A percentile compares a stretch with the other conserved stretches of the same genome.
These are phyloP conservation scores for Smittia aterrima DNA, from an alignment of 2,888 invertebrate species.

Conservation along the genomic window DNA sequence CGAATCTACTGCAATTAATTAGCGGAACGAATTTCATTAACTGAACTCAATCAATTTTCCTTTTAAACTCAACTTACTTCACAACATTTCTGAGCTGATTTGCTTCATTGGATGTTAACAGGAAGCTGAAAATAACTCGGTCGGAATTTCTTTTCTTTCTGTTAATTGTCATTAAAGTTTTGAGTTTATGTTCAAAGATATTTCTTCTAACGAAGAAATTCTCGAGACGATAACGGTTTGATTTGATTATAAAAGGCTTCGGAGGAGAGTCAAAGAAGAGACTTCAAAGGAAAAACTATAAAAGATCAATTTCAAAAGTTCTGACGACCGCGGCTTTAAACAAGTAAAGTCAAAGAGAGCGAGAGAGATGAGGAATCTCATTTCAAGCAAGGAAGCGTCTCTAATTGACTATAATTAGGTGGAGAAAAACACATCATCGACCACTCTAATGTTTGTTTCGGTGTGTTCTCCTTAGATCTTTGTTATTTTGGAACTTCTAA, in stretches of 20 bases:
- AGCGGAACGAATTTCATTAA: conserved; percentile 12
- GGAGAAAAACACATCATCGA: conserved; percentile 10
- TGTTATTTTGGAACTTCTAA: background rate
- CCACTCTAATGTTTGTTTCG: conserved; percentile 10
- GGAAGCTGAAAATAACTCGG: background rate
- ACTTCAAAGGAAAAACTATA: background rate
- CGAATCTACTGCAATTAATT: background rate
- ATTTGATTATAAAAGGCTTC: conserved; percentile 9
- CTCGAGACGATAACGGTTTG: conserved; percentile 17
- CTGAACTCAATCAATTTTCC: conserved; percentile 18
- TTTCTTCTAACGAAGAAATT: background rate
- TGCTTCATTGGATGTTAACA: conserved; percentile 20
- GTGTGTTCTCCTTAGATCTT: conserved; percentile 12
- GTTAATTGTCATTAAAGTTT: conserved; percentile 6
- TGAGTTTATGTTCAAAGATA: background rate
- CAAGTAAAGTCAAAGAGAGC: background rate
- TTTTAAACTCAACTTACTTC: background rate
- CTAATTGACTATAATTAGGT: conserved; percentile 34
- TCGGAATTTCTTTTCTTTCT: conserved; percentile 18
- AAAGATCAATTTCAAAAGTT: conserved; percentile 19
- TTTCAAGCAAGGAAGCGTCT: conserved; percentile 22
- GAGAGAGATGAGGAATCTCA: background rate
- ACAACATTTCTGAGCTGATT: background rate
- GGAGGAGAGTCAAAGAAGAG: background rate
- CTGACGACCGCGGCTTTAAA: conserved; percentile 10